Evolutionary conservation across 2,888 invertebrate species (phyloP).

Genomic region (Phania funesta): DNA sequence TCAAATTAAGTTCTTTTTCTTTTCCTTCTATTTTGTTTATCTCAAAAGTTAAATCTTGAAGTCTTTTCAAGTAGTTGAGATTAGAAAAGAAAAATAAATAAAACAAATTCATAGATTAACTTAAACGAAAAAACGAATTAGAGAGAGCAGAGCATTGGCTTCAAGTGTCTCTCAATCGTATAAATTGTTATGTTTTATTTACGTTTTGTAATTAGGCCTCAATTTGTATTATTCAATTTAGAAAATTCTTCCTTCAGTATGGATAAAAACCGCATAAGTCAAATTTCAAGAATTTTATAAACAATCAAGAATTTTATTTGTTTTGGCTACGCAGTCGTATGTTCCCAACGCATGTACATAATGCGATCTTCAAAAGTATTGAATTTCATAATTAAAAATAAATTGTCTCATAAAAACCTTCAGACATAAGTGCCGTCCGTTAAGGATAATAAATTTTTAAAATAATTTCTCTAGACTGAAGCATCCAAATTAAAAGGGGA

Average conservation of each 20-base stretch:
- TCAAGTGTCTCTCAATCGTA: not conserved
- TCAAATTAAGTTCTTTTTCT: conserved; percentile 27
- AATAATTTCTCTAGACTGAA: conserved; percentile 22
- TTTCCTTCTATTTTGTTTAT: conserved; percentile 34
- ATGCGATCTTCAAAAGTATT: conserved; percentile 34
- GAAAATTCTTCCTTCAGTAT: not conserved
- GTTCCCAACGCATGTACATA: not conserved
- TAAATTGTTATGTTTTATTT: conserved; percentile 6
- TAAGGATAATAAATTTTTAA: conserved; percentile 51
- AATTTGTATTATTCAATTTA: not conserved
- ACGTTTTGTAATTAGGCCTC: not conserved
- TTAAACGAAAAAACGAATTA: not conserved
- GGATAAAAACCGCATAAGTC: not conserved
- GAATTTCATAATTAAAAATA: conserved; percentile 58
- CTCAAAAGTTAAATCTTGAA: conserved; percentile 55
- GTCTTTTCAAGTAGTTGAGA: conserved; percentile 58
- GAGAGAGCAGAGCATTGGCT: not conserved
- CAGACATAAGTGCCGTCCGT: conserved; percentile 32
- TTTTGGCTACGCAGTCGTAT: not conserved
- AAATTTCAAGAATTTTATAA: conserved; percentile 57
- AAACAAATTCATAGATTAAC: not conserved
- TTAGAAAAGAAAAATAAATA: conserved; percentile 10
- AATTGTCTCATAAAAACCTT: conserved; percentile 49
- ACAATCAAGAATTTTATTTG: conserved; percentile 23
- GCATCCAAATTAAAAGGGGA: conserved; percentile 23